Conservation (phyloP, 1,140 invertebrate species). For the Zaprionus davidi region DNA sequence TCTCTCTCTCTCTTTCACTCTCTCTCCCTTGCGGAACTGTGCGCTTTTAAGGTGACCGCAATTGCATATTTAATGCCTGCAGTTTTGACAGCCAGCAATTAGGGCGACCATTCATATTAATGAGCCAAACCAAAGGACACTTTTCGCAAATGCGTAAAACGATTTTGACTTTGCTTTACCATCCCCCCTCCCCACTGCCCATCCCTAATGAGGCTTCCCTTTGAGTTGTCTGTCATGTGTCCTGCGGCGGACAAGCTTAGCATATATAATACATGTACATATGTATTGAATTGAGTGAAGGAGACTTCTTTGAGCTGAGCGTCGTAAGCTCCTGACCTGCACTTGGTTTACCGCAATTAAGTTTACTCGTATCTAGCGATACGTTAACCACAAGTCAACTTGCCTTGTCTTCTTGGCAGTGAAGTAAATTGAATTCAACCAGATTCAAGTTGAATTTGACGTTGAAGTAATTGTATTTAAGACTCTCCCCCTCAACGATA, state of each 20-base stretch:
- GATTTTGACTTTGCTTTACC: not conserved
- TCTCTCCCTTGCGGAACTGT: not conserved
- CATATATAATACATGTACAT: not conserved
- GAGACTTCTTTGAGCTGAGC: not conserved
- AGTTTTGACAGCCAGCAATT: conserved; percentile 41
- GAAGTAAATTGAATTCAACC: not conserved
- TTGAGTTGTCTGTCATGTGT: not conserved
- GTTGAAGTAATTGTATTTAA: no score
- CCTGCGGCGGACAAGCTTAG: not conserved
- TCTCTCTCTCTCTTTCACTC: not conserved
- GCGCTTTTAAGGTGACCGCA: conserved; percentile 32
- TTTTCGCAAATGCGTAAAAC: conserved; percentile 25
- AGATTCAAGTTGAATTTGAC: not conserved
- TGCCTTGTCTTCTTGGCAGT: not conserved
- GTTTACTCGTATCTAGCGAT: no score
- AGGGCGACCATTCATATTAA: conserved; percentile 47
- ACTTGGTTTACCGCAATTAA: not conserved
- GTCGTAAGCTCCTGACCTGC: conserved; percentile 6
- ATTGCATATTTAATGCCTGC: conserved; percentile 49
- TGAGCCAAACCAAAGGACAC: conserved; percentile 33
- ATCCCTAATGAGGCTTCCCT: not conserved
- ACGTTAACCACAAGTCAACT: not conserved
- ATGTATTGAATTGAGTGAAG: not conserved
- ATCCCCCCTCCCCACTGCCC: not conserved
- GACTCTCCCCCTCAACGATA: no score